phyloP scores from a whole-genome alignment of 2,888 invertebrate genomes.

The Pogonocherus hispidulus region DNA sequence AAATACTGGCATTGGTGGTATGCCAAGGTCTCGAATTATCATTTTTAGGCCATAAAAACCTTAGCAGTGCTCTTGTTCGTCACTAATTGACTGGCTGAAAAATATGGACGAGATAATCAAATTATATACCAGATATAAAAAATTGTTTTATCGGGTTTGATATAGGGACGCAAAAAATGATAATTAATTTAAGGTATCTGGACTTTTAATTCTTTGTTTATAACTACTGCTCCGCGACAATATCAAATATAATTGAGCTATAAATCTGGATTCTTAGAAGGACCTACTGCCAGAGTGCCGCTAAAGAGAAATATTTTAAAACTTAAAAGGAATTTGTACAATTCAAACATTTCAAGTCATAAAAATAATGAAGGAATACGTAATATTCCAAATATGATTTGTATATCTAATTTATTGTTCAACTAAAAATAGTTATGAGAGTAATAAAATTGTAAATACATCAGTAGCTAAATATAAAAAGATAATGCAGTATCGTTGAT shows the following conservation, averaged over 20 bases:
- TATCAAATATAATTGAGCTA: slow-evolving; percentile 25
- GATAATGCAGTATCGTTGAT: no score
- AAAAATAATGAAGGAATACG: no score
- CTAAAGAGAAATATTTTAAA: no score
- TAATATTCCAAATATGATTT: no score
- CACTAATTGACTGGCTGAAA: slow-evolving; percentile 59
- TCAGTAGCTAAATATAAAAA: no score
- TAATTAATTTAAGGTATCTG: slow-evolving; percentile 44
- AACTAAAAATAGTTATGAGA: no score
- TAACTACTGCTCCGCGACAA: slow-evolving; percentile 5
- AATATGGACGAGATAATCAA: slow-evolving; percentile 53
- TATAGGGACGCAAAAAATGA: slow-evolving; percentile 45
- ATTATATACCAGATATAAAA: slow-evolving; percentile 50
- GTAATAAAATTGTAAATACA: no score
- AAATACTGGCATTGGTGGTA: slow-evolving; percentile 60
- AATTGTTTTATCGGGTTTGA: slow-evolving; percentile 45
- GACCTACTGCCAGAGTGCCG: not conserved
- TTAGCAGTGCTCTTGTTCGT: slow-evolving; percentile 55
- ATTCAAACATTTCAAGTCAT: no score
- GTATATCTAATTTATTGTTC: no score
- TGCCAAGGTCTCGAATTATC: slow-evolving; percentile 62
- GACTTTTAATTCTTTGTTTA: slow-evolving; percentile 27
- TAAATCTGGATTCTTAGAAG: slow-evolving; percentile 20
- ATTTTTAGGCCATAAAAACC: slow-evolving; percentile 59
- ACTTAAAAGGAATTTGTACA: no score